Base-by-base conservation (phyloP, 2,113 vertebrate genomes). In the Hippolais icterina region DNA sequence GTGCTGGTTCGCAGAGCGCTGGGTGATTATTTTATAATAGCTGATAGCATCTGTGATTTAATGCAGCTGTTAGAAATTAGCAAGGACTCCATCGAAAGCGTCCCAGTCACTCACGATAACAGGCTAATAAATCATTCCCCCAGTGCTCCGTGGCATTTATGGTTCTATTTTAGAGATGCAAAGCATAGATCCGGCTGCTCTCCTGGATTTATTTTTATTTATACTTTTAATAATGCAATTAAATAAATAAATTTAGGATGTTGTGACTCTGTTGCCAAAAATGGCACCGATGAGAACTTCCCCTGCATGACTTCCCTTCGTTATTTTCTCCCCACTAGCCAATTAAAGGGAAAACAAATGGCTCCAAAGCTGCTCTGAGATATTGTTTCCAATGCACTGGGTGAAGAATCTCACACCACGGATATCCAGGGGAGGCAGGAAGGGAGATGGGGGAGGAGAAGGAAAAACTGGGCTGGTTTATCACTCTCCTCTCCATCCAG, bases 61-160 rank as follows among this genome's bases (percentile, higher is more conserved):
- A 98, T 97, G 97, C 96, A 98, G 97, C 97, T 98, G 97, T 96
- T 97, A 89, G 97, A 97, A 98, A 98, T 98, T 98, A 98, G 96
- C 95, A 96, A 96, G 93, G 93, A 98, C 95, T 97, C 96, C 95
- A 98, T 54, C 91, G 95, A 97, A 98, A 97, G 97, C 96, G 10
- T 98, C 97, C 97, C 95, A 98, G 97, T 98, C 98, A 98, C 97
- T 98, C 97, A 97, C 23, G 94, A 96, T 98, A 98, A 98, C 97
- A 97, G 97, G 97, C 96, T 97, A 96, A 98, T 98, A 98, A 98
- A 98, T 98, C 97, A 98, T 95, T 83, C 90, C 91, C 94, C 94
- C 83, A n/a, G 85, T 88, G 95, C 95, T 97, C 96, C 49, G 20
- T 98, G 97, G 95, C 97, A 98, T 97, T 98, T 98, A 97, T 96